Evolutionary conservation across 2,888 invertebrate species (phyloP), one percentile per base, ranked within the genome.

Genomic region (Alviniconcha strummeri): DNA sequence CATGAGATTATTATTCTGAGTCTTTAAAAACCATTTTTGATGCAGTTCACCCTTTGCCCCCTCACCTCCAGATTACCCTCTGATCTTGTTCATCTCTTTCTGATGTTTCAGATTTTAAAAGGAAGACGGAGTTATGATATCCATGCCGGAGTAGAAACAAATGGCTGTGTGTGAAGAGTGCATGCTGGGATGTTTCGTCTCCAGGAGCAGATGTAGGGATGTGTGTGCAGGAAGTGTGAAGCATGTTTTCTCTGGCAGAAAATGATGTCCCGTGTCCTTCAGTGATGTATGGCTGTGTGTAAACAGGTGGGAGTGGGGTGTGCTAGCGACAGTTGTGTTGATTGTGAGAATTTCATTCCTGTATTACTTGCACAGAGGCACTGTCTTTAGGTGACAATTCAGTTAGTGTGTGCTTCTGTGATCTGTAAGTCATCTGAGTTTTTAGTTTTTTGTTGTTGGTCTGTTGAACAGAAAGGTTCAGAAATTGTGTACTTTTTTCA

Each of bases 111-210:
- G 83, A 83, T 83, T 71, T 79, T 55, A 83, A 71, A 36, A 52
- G n/a, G 72, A 83, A 83, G 79, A 83, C 78, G 56, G 83, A 83
- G 78, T 79, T 83, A 78, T 83, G 83, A 83, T 79, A 19, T 17
- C 36, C 8, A 64, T 13, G 54, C 5, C 19, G n/a, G 74, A 64
- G 78, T 67, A 79, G 60, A 57, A 11, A n/a, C n/a, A 54, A 54
- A 4, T 8, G 74, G 13, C 74, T 74, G 74, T 52, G 6, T 74
- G 54, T 11, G 74, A 71, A 36, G 54, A 11, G 72, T 72, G 72
- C 54, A 11, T 74, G 74, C 54, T 13, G 74, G 52, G 74, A 6
- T n/a, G 71, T n/a, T 8, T 71, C 9, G 19, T n/a, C 71, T 71
- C 19, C 8, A 19, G 9, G 71, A 6, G 71, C 19, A 19, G 19